Conservation (phyloP, 2,888 invertebrate genomes). For the Eugnorisma glareosa region DNA sequence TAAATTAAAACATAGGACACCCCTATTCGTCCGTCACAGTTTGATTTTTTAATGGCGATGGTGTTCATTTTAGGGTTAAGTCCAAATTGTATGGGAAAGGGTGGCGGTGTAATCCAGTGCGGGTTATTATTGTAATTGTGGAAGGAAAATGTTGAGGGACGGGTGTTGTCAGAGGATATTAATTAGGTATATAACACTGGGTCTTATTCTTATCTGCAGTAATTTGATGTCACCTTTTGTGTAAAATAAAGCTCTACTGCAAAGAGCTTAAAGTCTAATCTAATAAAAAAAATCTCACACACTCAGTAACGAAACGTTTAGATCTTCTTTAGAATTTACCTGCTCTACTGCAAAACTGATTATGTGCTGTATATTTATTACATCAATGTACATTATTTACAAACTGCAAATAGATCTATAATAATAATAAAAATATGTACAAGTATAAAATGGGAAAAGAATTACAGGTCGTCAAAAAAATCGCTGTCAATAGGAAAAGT, state of each 20-base stretch:
- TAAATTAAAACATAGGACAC: constrained; percentile 85
- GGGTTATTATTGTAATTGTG: constrained; percentile 67
- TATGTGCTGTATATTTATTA: neutral
- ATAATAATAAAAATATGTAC: no score
- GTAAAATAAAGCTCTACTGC: neutral
- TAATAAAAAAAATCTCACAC: neutral
- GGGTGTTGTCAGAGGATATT: constrained; percentile 6
- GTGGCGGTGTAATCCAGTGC: constrained; percentile 71
- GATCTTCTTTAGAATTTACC: neutral
- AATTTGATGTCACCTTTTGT: neutral
- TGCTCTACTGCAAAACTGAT: neutral
- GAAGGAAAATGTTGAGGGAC: constrained; percentile 61
- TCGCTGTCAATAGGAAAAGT: no score
- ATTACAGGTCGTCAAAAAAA: no score
- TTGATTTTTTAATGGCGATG: constrained; percentile 77
- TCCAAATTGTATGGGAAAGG: constrained; percentile 70
- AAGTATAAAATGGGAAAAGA: no score
- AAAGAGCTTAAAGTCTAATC: neutral
- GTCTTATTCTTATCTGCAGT: neutral
- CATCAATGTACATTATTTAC: neutral
- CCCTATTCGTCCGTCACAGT: constrained; percentile 80
- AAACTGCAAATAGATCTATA: no score
- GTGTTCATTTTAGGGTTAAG: constrained; percentile 74
- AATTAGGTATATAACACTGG: neutral
- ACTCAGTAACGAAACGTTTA: neutral